These are phyloP conservation scores for Odontomachus brunneus DNA, from an alignment of 1,140 invertebrate genomes.

Conservation along the genomic window DNA sequence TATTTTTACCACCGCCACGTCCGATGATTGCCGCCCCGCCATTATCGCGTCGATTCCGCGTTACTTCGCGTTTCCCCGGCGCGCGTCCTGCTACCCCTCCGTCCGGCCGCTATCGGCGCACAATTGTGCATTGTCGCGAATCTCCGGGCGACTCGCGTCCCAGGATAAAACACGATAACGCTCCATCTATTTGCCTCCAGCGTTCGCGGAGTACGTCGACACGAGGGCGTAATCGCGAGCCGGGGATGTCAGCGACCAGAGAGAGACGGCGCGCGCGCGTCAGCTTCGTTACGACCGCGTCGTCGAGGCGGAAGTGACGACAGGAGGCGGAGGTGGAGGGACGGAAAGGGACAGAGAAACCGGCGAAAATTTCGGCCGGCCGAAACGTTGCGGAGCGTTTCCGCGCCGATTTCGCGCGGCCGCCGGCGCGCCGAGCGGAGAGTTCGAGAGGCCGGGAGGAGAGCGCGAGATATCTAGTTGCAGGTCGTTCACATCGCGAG, in stretches of 20 bases:
- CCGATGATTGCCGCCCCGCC: no score
- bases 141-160: constrained; percentile 14
- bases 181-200: constrained; percentile 24
- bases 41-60: constrained; percentile 7
- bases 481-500: constrained; percentile 85
- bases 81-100: no score
- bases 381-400: constrained; percentile 59
- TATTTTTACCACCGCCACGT: no score
- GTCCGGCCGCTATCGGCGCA: neutral
- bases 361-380: neutral
- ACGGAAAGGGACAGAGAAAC: no score
- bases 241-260: neutral
- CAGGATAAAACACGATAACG: constrained; percentile 24
- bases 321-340: neutral
- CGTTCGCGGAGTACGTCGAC: constrained; percentile 14
- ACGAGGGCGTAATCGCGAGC: neutral
- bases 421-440: constrained; percentile 3
- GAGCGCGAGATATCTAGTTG: constrained; percentile 83
- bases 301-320: constrained; percentile 38
- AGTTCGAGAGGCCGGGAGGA: constrained; percentile 65
- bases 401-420: constrained; percentile 25
- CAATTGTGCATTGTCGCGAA: constrained; percentile 44
- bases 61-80: neutral
- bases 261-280: no score
- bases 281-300: neutral